Percentiles rank a stretch among this genome's conserved stretches.
Evolutionary conservation across 2,888 invertebrate species (phyloP).

Genomic region (Microchrysa polita): DNA sequence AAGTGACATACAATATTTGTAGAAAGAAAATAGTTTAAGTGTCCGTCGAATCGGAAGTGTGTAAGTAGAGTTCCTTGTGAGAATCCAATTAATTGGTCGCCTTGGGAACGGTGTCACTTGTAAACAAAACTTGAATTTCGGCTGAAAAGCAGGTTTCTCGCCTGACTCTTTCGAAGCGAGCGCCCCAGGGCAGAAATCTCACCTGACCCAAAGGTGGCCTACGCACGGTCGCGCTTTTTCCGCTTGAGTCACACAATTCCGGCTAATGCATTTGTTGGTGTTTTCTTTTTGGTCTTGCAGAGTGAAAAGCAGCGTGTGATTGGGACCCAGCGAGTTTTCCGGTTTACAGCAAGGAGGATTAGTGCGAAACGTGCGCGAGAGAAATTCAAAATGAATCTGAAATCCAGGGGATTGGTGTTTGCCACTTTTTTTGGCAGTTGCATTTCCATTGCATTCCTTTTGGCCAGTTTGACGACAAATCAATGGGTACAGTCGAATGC

Average conservation of each 20-base stretch:
- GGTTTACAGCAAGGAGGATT: too few relatives aligned
- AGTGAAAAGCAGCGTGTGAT: too few relatives aligned
- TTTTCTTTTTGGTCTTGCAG: too few relatives aligned
- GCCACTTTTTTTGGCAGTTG: constrained; percentile 80
- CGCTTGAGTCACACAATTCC: too few relatives aligned
- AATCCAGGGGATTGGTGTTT: constrained; percentile 76
- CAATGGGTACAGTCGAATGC: constrained; percentile 80
- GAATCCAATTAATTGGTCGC: background rate
- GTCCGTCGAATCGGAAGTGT: too few relatives aligned
- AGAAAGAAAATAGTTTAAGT: constrained; percentile 4
- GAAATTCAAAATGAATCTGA: constrained; percentile 68
- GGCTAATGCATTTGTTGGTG: too few relatives aligned
- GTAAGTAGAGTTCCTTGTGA: background rate
- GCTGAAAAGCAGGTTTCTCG: background rate
- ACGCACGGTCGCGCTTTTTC: background rate
- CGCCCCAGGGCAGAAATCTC: constrained; percentile 3
- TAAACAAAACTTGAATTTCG: background rate
- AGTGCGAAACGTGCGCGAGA: too few relatives aligned
- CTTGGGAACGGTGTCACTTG: too few relatives aligned
- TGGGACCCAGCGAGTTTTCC: too few relatives aligned
- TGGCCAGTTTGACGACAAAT: constrained; percentile 79
- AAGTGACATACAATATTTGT: background rate
- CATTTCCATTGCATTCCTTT: constrained; percentile 74
- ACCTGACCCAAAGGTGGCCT: background rate
- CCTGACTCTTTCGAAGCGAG: constrained; percentile 19